These are phyloP conservation scores for Cardinalis cardinalis DNA, from an alignment of 2,113 vertebrate species.

Conservation along the genomic window DNA sequence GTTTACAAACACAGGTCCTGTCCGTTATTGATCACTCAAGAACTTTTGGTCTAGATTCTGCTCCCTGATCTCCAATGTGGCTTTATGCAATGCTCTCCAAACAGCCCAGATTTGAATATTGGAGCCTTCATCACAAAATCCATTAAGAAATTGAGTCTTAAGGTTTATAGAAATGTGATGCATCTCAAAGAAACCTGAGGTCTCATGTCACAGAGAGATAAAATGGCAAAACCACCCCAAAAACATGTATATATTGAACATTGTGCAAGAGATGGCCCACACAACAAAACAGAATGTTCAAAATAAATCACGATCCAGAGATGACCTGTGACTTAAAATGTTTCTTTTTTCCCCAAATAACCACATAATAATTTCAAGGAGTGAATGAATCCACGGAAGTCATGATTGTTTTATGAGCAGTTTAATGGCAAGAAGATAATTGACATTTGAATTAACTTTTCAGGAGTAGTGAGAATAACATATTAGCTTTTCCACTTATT, in stretches of 20 bases:
- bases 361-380: neutral
- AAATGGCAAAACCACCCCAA: neutral
- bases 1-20: neutral
- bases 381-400: neutral
- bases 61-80: neutral
- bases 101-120: neutral
- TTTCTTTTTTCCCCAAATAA: neutral
- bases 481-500: neutral
- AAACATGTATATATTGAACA: accelerated
- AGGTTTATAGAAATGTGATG: neutral
- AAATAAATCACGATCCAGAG: neutral
- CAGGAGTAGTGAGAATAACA: neutral
- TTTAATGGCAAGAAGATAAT: conserved; percentile 1
- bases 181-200: neutral
- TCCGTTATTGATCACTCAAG: neutral
- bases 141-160: neutral
- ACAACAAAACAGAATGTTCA: neutral
- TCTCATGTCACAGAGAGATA: neutral
- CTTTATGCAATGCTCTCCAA: neutral
- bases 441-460: conserved; percentile 13
- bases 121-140: neutral
- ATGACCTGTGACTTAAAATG: neutral
- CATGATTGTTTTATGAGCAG: neutral
- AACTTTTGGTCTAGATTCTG: neutral
- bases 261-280: neutral